Conservation (phyloP, 2,888 invertebrate genomes). For the Drosophila barbarae region DNA sequence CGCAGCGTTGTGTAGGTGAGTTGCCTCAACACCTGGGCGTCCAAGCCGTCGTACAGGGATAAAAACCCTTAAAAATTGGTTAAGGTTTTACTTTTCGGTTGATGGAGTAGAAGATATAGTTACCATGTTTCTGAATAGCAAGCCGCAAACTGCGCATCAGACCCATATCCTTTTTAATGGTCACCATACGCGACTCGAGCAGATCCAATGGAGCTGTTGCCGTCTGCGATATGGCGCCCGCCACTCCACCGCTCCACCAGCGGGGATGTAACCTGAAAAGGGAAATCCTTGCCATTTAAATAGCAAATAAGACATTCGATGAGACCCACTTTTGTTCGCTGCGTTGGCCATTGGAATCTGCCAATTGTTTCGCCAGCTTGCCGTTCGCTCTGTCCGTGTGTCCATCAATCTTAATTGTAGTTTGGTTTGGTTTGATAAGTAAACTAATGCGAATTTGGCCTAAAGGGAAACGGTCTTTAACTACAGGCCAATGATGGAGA, state of each 20-base stretch:
- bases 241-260: slow-evolving; percentile 53
- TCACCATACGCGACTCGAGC: slow-evolving; percentile 50
- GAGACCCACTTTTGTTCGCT: slow-evolving; percentile 7
- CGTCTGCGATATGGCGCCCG: slow-evolving; percentile 36
- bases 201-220: slow-evolving; percentile 48
- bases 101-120: background rate
- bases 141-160: background rate
- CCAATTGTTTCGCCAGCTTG: slow-evolving; percentile 36
- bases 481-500: background rate
- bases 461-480: background rate
- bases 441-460: background rate
- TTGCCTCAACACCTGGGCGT: slow-evolving; percentile 47
- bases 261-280: slow-evolving; percentile 37
- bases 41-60: slow-evolving; percentile 48
- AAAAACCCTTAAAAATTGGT: slow-evolving; percentile 33
- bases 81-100: too few relatives aligned
- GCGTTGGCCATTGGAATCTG: background rate
- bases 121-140: slow-evolving; percentile 39
- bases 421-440: background rate
- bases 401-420: slow-evolving; percentile 11
- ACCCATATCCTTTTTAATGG: slow-evolving; percentile 12
- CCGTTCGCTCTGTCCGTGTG: background rate
- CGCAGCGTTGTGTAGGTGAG: slow-evolving; percentile 44
- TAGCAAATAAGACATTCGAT: too few relatives aligned
- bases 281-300: background rate